A percentile compares a stretch with the other conserved stretches of the same genome.
Conservation (phyloP, 2,113 vertebrate genomes). For the Sphaerodactylus townsendi region DNA sequence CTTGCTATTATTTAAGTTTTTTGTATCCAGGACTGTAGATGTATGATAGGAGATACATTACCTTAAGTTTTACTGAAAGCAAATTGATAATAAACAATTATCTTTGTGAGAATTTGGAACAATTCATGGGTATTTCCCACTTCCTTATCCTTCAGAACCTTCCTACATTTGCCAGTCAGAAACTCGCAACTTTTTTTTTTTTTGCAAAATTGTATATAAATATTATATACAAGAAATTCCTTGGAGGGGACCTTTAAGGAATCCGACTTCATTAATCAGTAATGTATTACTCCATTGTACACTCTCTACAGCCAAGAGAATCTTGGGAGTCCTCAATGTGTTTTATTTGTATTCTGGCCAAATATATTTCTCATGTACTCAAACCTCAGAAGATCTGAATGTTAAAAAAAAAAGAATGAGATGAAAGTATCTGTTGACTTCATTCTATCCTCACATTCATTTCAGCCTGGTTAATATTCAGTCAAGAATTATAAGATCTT, state of each 20-base stretch:
- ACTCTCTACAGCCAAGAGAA: slow-evolving; percentile 35
- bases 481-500: neutral
- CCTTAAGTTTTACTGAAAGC: slow-evolving; percentile 27
- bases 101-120: slow-evolving; percentile 48
- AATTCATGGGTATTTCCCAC: slow-evolving; percentile 22
- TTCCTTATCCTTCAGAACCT: slow-evolving; percentile 48
- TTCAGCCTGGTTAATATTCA: neutral
- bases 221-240: slow-evolving; percentile 57
- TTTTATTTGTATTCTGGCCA: slow-evolving; percentile 37
- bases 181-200: slow-evolving; percentile 39
- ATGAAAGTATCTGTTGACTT: slow-evolving; percentile 36
- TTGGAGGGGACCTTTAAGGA: slow-evolving; percentile 55
- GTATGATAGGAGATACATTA: neutral
- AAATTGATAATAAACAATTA: slow-evolving; percentile 40
- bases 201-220: slow-evolving; percentile 54
- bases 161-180: slow-evolving; percentile 56
- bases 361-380: neutral
- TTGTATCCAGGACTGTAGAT: neutral
- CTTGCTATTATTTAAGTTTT: neutral
- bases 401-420: slow-evolving; percentile 19
- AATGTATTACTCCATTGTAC: slow-evolving; percentile 27
- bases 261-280: slow-evolving; percentile 58
- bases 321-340: slow-evolving; percentile 48
- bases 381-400: slow-evolving; percentile 22
- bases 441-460: slow-evolving; percentile 27